Evolutionary conservation across 1,140 invertebrate genomes (phyloP), one percentile per base, ranked within the genome.

Genomic region (Zaprionus taronus): DNA sequence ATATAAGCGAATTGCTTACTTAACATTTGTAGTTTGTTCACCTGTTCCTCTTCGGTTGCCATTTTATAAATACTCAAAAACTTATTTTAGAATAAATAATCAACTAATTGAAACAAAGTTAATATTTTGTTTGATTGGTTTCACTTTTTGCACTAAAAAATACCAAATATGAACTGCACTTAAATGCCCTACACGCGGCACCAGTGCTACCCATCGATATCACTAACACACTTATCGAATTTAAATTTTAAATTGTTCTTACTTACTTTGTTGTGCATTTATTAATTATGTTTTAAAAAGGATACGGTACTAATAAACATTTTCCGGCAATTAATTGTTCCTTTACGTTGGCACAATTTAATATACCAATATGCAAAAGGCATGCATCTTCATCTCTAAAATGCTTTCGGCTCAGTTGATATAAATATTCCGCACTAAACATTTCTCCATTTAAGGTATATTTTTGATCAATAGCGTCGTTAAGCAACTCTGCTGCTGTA

Each of bases 401-500:
- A 63, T 90, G 26, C 2, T 75, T 82, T n/a, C 38, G n/a, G 1
- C 72, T 65, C 7, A 90, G 31, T 24, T 90, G 55, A 28, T 41
- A 94, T 94, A 97, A 96, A 80, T 95, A 94, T 71, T 95, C 94
- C 12, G 95, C 96, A 91, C 96, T 97, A 82, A 98, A 97, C 93
- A 98, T 96, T 94, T 98, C 97, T 4, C 97, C 97, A 80, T 96
- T 96, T 77, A 95, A 95, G 6, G 96, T 97, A 80, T 95, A 97
- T 4, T 95, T 94, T 75, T 94, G 91, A 3, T 92, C 85, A 91
- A 94, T 94, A 6, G 96, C 95, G 80, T 94, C 41, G 94, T 92
- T 17, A 95, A 93, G 44, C 6, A 98, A 93, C 64, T 95, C 93
- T 26, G 94, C 93, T 1, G 96, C 93, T 2, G 93, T 93, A 3